phyloP scores from a whole-genome alignment of 37 sponge, comb jelly and placozoan species.

The Halisarca cf. caerulea region DNA sequence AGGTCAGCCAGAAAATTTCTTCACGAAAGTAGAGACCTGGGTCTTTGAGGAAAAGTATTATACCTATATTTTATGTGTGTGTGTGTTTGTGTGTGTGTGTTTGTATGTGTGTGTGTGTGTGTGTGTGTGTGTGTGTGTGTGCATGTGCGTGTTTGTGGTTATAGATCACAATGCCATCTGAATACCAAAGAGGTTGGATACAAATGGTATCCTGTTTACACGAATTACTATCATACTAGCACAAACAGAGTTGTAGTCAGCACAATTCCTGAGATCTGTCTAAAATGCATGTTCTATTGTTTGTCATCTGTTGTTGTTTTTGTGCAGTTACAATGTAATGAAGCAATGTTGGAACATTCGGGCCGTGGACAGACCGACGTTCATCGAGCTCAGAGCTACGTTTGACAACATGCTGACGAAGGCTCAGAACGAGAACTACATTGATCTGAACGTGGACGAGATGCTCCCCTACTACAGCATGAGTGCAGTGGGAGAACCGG shows the following conservation, averaged over 20 bases:
- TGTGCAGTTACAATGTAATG: conserved; percentile 15
- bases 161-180: too few relatives aligned
- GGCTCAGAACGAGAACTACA: conserved; percentile 43
- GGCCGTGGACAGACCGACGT: background rate
- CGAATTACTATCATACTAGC: background rate
- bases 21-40: too few relatives aligned
- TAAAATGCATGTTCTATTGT: too few relatives aligned
- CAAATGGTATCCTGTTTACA: background rate
- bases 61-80: too few relatives aligned
- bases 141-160: too few relatives aligned
- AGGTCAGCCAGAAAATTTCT: too few relatives aligned
- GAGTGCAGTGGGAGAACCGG: background rate
- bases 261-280: background rate
- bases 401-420: conserved; percentile 13
- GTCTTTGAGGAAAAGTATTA: too few relatives aligned
- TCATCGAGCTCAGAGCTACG: conserved; percentile 19
- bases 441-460: conserved; percentile 49
- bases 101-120: too few relatives aligned
- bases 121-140: too few relatives aligned
- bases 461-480: conserved; percentile 36
- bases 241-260: background rate
- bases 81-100: too few relatives aligned
- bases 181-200: too few relatives aligned
- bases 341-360: conserved; percentile 7
- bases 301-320: background rate